phyloP scores from a whole-genome alignment of 2,797 vertebrate species.

The Enteromius fasciolatus region DNA sequence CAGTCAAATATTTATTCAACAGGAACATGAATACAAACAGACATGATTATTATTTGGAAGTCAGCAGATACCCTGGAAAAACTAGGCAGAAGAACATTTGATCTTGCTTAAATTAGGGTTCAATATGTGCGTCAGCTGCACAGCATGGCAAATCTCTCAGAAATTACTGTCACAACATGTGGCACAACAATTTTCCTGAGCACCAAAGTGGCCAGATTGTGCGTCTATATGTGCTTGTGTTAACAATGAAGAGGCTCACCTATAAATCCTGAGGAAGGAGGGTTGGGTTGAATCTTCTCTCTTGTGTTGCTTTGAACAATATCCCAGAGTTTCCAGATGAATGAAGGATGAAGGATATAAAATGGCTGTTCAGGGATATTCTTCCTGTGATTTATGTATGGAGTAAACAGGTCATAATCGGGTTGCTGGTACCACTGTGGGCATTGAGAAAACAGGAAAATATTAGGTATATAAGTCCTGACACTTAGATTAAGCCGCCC shows the following conservation, averaged over 20 bases:
- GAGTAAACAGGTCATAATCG: slow-evolving; percentile 85
- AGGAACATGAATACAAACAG: not conserved
- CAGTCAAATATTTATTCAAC: not conserved
- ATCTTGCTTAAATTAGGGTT: not conserved
- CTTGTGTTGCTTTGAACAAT: slow-evolving; percentile 86
- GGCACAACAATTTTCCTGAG: slow-evolving; percentile 1
- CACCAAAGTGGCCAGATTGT: not conserved
- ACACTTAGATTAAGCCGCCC: not conserved
- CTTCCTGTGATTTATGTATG: slow-evolving; percentile 79
- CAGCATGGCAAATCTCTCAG: slow-evolving; percentile 9
- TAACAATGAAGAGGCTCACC: slow-evolving; percentile 68
- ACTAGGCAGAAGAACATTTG: not conserved
- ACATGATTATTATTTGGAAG: slow-evolving; percentile 2
- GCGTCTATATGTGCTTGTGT: not conserved
- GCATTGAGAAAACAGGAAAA: not conserved
- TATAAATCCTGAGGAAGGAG: slow-evolving; percentile 89
- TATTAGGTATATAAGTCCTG: not conserved
- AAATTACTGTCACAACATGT: slow-evolving; percentile 8
- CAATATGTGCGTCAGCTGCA: slow-evolving; percentile 1
- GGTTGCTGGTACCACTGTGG: slow-evolving; percentile 85
- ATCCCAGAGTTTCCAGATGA: slow-evolving; percentile 90
- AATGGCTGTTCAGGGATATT: slow-evolving; percentile 82
- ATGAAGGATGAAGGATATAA: slow-evolving; percentile 89
- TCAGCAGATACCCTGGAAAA: not conserved
- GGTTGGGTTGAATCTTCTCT: slow-evolving; percentile 89